Conservation (phyloP, 2,113 vertebrate species). For the Canis aureus region DNA sequence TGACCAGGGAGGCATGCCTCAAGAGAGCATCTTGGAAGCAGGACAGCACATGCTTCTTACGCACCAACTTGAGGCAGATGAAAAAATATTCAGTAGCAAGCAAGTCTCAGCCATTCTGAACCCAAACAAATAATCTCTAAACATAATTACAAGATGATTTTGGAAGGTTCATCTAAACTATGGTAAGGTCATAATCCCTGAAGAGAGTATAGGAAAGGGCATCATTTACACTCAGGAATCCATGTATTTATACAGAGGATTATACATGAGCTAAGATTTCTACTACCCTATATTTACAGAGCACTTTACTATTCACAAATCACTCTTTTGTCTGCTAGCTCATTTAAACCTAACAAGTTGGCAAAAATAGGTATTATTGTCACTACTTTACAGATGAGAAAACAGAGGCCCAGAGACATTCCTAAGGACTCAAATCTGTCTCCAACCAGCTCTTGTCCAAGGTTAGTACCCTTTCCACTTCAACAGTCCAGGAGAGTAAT, state of each 20-base stretch:
- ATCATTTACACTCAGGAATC: background rate
- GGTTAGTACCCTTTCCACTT: background rate
- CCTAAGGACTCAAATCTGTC: slow-evolving; percentile 26
- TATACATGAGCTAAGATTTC: background rate
- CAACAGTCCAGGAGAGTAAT: background rate
- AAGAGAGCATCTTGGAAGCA: slow-evolving; percentile 88
- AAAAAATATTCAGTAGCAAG: slow-evolving; percentile 38
- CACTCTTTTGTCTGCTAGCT: background rate
- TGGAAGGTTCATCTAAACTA: background rate
- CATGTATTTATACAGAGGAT: background rate
- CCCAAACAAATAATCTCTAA: slow-evolving; percentile 1
- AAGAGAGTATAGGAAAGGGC: background rate
- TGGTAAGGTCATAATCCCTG: background rate
- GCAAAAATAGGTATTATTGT: background rate
- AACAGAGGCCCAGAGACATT: slow-evolving; percentile 17
- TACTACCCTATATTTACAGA: background rate
- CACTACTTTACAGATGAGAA: background rate
- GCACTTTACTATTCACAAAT: slow-evolving; percentile 36
- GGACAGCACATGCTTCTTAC: slow-evolving; percentile 91
- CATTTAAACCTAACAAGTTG: slow-evolving; percentile 33
- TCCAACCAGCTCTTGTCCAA: background rate
- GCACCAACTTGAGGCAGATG: slow-evolving; percentile 88
- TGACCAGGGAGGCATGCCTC: slow-evolving; percentile 85
- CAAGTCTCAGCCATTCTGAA: slow-evolving; percentile 40
- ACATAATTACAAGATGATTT: background rate